Base-by-base conservation (phyloP, 2,797 vertebrate species). In the Poliocrania exsul region DNA sequence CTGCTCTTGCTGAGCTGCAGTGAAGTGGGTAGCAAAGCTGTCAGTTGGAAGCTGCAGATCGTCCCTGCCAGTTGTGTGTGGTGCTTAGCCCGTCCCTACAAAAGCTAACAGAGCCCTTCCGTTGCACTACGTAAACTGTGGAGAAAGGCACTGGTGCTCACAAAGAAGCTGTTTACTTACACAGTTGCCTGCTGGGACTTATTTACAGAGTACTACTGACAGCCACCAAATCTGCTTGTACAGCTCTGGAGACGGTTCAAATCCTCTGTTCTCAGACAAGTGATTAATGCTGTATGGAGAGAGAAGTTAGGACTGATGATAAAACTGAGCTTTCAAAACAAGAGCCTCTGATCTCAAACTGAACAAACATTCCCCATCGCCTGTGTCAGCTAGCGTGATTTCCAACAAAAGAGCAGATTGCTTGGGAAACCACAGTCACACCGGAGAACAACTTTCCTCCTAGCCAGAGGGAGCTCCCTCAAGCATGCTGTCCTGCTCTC, bases 91-190 rank as follows among this genome's bases (percentile, higher is more conserved):
- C 70, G 69, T 31, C 29, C 47, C n/a, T 47, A 57, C 70, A 50
- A 50, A 56, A 69, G 49, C n/a, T 6, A 35, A 21, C 33, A 38
- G 47, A 51, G 54, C 50, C 64, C 24, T 58, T 18, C n/a, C 6
- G 2, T 70, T 53, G 53, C 51, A 13, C 56, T 21, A 38, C 1
- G 2, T 35, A 92, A 86, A 74, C 73, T 60, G 66, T 3, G 4
- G 73, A 62, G 84, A 71, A 72, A 91, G 69, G 56, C 82, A 46
- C 14, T 49, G 53, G 37, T 54, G 73, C 92, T 81, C 10, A 13
- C 62, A 57, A 71, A 86, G 93, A 79, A 93, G 93, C 90, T 97
- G 92, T 97, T 97, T 97, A 95, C 94, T 73, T n/a, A 61, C 31
- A 71, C 65, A 57, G 46, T 35, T 91, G 86, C 95, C 97, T 96